Evolutionary conservation across 2,113 vertebrate species (phyloP), one percentile per base, ranked within the genome.

Genomic region (Gasterosteus aculeatus): DNA sequence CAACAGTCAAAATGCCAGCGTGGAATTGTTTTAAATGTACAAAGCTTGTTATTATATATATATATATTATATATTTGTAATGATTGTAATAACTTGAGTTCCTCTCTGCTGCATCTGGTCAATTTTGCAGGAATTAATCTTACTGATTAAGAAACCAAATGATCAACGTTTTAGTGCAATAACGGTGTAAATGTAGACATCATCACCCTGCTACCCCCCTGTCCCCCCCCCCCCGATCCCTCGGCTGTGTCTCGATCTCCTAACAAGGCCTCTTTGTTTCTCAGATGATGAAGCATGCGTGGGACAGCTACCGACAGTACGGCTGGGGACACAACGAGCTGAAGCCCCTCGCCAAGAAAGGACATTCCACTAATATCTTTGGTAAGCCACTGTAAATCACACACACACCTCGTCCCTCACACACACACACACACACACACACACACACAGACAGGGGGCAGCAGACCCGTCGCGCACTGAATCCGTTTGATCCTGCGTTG

Each of bases 211-310:
- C 26, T 6, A 15, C 22, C 22, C 22, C 33, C 33, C 33, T n/a
- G n/a, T n/a, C 33, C 33, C 33, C 33, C 33, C 33, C 5, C 5
- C 33, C 33, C 33, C 33, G 5, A 33, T 2, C 33, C 33, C 33
- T 33, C 5, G 33, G 35, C 35, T 38, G 35, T 38, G 35, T 38
- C 35, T 38, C 33, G 3, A 16, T n/a, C 15, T 11, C 53, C 59
- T 81, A 26, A 78, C 3, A 3, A 26, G 1, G 7, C 64, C 2
- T 64, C 74, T 57, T 79, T 57, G 54, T 63, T 74, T 81, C 22
- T 87, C 61, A 99, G 98, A 99, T 99, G 98, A 99, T 97, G 97
- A 99, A 99, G 84, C 97, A 99, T 82, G 98, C 97, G 4, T 99
- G 98, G 98, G 95, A 97, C 94, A 98, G 96, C 94, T 99, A 99